Percentiles rank a stretch among this genome's conserved stretches.
These are phyloP conservation scores for Antigone vipio DNA, from an alignment of 2,113 vertebrate species.

Conservation along the genomic window DNA sequence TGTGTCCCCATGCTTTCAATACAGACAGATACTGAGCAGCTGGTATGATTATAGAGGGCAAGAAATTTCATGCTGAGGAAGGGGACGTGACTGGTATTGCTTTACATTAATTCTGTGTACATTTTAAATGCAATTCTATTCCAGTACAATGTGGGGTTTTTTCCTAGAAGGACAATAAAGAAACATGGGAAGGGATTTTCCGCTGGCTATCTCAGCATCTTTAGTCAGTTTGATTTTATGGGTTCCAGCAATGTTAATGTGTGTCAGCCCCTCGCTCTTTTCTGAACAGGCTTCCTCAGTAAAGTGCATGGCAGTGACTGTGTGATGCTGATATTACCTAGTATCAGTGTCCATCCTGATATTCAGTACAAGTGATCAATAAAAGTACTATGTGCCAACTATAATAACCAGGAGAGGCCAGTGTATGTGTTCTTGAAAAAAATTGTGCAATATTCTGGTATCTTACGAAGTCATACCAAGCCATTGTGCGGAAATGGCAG, in stretches of 20 bases:
- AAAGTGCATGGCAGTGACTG: background rate
- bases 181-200: background rate
- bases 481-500: background rate
- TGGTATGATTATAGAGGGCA: background rate
- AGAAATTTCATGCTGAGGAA: background rate
- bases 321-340: background rate
- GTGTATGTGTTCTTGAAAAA: background rate
- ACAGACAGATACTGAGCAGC: background rate
- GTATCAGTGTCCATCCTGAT: background rate
- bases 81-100: background rate
- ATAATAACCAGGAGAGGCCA: background rate
- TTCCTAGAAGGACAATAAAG: background rate
- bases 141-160: background rate
- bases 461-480: background rate
- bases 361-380: background rate
- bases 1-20: background rate
- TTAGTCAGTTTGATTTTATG: background rate
- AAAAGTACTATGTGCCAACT: background rate
- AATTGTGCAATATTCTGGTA: background rate
- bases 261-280: background rate
- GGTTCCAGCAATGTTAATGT: background rate
- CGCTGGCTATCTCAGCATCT: background rate
- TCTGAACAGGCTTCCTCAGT: background rate
- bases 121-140: background rate
- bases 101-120: fast-evolving